phyloP scores from a whole-genome alignment of 30 jellyfish, hydroid and myxozoan genomes.

The Hydractinia symbiolongicarpus region DNA sequence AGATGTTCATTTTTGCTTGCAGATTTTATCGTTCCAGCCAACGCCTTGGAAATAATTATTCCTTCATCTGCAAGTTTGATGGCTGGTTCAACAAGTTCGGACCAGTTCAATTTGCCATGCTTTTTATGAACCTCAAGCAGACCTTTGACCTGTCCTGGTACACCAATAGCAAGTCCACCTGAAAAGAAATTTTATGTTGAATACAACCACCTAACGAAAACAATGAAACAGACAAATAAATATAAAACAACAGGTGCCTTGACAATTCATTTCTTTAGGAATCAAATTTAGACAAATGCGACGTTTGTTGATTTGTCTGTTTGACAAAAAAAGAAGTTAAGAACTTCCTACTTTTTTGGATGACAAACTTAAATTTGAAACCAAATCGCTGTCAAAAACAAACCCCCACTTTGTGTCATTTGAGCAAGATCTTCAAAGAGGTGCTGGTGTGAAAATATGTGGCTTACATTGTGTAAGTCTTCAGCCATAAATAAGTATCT shows the following conservation, averaged over 20 bases:
- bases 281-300: too few relatives aligned
- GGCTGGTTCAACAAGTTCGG: constrained; percentile 72
- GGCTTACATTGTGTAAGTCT: too few relatives aligned
- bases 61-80: constrained; percentile 79
- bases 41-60: constrained; percentile 52
- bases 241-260: not conserved
- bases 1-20: too few relatives aligned
- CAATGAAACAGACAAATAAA: not conserved
- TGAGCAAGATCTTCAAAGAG: too few relatives aligned
- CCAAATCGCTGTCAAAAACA: too few relatives aligned
- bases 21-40: constrained; percentile 17
- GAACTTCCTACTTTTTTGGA: too few relatives aligned
- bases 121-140: constrained; percentile 51
- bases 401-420: too few relatives aligned
- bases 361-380: too few relatives aligned
- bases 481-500: too few relatives aligned
- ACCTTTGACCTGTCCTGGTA: constrained; percentile 92
- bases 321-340: too few relatives aligned
- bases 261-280: not conserved
- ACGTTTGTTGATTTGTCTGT: too few relatives aligned
- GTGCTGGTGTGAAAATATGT: too few relatives aligned
- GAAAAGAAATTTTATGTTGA: not conserved
- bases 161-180: constrained; percentile 94
- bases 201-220: not conserved
- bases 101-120: constrained; percentile 83